Conservation (phyloP, 2,888 invertebrate genomes). For the Drosophila leonis region DNA sequence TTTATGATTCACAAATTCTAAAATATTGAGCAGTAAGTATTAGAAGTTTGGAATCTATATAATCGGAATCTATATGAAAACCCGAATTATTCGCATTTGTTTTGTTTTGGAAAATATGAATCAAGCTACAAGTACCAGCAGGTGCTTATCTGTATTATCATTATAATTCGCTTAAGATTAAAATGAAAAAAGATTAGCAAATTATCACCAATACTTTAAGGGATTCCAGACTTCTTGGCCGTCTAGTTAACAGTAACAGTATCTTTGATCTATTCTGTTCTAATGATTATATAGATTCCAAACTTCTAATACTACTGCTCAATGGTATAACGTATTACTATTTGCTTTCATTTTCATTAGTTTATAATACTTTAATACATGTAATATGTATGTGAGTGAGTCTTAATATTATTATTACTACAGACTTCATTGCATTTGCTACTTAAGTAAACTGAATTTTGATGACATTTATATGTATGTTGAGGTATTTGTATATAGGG, state of each 20-base stretch:
- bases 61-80: not conserved
- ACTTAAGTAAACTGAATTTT: no score
- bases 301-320: not conserved
- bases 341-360: not conserved
- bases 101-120: not conserved
- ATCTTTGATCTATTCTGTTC: not conserved
- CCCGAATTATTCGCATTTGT: not conserved
- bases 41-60: no score
- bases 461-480: no score
- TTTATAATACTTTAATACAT: no score
- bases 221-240: not conserved
- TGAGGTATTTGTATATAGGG: no score
- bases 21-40: no score
- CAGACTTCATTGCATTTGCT: no score
- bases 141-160: slow-evolving; percentile 3
- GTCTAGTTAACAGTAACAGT: not conserved
- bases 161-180: not conserved
- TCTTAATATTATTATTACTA: no score
- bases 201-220: not conserved
- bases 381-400: not conserved
- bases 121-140: not conserved
- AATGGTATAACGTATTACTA: not conserved
- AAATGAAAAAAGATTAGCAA: slow-evolving; percentile 1
- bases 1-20: not conserved
- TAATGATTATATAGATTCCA: not conserved